Evolutionary conservation across 2,797 vertebrate species (phyloP), one percentile per base, ranked within the genome.

Genomic region (Hemitrygon akajei): DNA sequence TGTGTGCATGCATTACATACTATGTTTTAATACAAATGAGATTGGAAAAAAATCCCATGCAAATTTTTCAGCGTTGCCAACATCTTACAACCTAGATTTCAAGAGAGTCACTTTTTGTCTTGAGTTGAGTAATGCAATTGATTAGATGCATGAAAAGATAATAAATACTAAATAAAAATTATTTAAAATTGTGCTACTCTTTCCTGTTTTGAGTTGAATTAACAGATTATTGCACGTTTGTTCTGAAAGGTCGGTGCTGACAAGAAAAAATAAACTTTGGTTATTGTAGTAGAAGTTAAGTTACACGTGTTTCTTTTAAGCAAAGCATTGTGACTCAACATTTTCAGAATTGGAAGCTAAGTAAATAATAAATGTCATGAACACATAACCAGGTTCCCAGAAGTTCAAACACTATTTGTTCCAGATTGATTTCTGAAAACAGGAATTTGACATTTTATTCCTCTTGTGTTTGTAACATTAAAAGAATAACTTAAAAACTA

Each of bases 1-100:
- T 95, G 94, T 96, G 94, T 96, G 97, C 96, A 97, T 97, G 96
- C 96, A 94, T 94, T 95, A 94, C 93, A 93, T 95, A 94, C 91
- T 40, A 75, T 93, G 37, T 76, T 76, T 37, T 76, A 93, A 93
- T 93, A 93, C 69, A 18, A 75, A 56, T 75, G 69, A 75, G 25
- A 34, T 92, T 30, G 25, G 76, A 56, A 47, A 71, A 40, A 91
- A 25, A 11, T 75, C 71, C 22, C 71, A 27, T 93, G 47, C 40
- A 75, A 76, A 47, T 56, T 76, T 71, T 58, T 75, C 40, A 76
- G 71, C 75, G 40, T 71, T 93, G 91, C 40, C 34, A 22, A 75
- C 40, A 93, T 27, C 76, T 75, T 93, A 56, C 71, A 56, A 73
- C 27, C 91, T 69, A 27, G 71, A 47, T 58, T 93, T 76, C 40